Evolutionary conservation across 2,113 vertebrate species (phyloP).

Genomic region (Leuciscus idus): DNA sequence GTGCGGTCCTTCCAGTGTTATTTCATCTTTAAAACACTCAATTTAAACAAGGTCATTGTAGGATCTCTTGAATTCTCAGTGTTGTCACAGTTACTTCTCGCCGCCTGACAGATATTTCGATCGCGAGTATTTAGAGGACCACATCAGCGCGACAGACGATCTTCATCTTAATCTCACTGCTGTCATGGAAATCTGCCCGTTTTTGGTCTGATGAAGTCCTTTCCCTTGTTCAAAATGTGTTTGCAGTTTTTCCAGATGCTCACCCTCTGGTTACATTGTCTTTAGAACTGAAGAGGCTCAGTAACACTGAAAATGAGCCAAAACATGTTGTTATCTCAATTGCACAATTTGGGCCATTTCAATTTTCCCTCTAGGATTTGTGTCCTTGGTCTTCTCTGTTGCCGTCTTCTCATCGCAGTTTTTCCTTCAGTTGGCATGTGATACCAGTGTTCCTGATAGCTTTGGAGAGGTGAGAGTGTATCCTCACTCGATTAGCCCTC

Average conservation of each 20-base stretch:
- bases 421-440: background rate
- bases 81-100: conserved; percentile 16
- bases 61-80: conserved; percentile 28
- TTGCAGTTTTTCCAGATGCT: background rate
- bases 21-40: conserved; percentile 19
- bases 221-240: conserved; percentile 1
- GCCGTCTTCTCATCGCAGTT: background rate
- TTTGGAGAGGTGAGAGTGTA: conserved; percentile 25
- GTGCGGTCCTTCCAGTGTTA: background rate
- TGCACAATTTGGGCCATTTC: background rate
- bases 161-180: conserved; percentile 33
- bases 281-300: background rate
- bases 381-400: conserved; percentile 1
- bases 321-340: background rate
- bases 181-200: conserved; percentile 35
- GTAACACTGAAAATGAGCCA: background rate
- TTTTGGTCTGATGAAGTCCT: background rate
- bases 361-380: background rate
- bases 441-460: conserved; percentile 2
- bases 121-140: conserved; percentile 15
- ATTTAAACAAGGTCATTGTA: conserved; percentile 11
- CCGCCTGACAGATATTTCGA: conserved; percentile 18
- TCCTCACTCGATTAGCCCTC: conserved; percentile 55
- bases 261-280: background rate
- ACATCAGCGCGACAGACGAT: background rate